Percentiles rank a stretch among this genome's conserved stretches.
These are phyloP conservation scores for Passer domesticus DNA, from an alignment of 2,113 vertebrate species.

Conservation along the genomic window DNA sequence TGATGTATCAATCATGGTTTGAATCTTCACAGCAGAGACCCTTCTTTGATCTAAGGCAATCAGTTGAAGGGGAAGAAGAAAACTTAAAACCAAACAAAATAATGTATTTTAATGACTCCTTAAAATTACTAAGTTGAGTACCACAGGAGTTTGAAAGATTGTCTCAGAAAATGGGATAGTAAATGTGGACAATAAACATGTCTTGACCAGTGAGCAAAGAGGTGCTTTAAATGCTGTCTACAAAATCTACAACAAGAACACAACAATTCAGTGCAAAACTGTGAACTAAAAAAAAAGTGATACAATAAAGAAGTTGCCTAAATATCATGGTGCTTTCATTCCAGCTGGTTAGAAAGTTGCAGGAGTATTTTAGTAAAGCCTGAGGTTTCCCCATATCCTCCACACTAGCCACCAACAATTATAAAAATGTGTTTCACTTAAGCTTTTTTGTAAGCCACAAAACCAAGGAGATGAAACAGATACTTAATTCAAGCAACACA, in stretches of 20 bases:
- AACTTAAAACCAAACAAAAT: background rate
- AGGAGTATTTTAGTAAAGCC: background rate
- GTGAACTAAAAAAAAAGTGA: background rate
- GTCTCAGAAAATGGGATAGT: background rate
- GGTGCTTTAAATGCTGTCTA: background rate
- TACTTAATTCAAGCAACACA: background rate
- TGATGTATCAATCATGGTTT: background rate
- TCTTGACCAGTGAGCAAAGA: background rate
- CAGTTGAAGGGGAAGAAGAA: background rate
- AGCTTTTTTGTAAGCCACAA: background rate
- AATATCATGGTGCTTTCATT: background rate
- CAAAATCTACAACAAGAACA: background rate
- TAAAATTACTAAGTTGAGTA: background rate
- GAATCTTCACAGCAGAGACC: background rate
- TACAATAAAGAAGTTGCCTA: background rate
- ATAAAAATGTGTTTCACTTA: background rate
- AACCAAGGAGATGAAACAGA: background rate
- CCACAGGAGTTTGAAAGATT: background rate
- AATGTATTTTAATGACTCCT: background rate
- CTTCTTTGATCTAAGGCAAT: background rate
- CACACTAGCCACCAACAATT: background rate
- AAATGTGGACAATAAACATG: background rate
- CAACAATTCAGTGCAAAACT: background rate
- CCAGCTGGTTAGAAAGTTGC: background rate
- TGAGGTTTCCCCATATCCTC: background rate